phyloP scores from a whole-genome alignment of 2,888 invertebrate genomes.

The Mamestra brassicae region DNA sequence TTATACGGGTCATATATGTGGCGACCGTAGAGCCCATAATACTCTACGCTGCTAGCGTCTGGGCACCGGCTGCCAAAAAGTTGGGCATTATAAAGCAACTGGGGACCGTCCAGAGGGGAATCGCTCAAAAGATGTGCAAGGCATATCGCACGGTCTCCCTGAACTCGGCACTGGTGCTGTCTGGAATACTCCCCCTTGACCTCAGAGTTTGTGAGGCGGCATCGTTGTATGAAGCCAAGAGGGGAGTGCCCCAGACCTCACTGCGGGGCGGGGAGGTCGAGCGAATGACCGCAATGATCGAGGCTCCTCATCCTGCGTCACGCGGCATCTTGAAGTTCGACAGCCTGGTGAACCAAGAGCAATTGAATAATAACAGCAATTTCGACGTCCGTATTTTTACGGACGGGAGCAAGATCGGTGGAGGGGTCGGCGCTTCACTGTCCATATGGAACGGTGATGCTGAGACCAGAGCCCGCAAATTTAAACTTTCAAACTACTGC shows the following conservation, averaged over 20 bases:
- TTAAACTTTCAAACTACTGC: not conserved
- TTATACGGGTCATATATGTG: not conserved
- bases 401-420: not conserved
- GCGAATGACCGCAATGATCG: not conserved
- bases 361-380: not conserved
- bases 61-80: constrained; percentile 36
- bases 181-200: constrained; percentile 9
- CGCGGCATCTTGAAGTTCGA: not conserved
- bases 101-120: constrained; percentile 24
- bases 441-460: not conserved
- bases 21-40: constrained; percentile 29
- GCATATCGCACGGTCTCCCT: constrained; percentile 50
- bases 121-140: constrained; percentile 42
- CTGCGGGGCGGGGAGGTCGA: constrained; percentile 3
- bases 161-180: constrained; percentile 3
- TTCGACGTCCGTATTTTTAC: not conserved
- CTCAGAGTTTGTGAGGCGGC: not conserved
- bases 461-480: not conserved
- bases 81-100: constrained; percentile 12
- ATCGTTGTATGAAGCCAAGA: not conserved
- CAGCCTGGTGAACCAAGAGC: not conserved
- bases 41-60: constrained; percentile 40
- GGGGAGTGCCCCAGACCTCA: not conserved
- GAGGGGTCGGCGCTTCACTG: not conserved
- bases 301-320: not conserved